Conservation (phyloP, 2,797 vertebrate species). For the Coracias cyanogaster region DNA sequence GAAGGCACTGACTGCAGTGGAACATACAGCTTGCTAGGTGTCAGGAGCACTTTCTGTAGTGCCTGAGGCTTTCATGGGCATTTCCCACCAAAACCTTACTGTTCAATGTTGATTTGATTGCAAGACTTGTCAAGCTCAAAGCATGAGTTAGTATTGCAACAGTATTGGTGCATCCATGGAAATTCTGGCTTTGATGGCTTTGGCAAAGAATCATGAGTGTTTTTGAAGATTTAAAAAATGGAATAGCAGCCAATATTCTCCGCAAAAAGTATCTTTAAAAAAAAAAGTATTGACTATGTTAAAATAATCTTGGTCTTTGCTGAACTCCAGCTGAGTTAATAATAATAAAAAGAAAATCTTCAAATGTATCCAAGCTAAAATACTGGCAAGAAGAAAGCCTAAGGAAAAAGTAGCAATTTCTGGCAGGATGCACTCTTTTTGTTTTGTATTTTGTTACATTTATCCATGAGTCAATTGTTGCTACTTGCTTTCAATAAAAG, state of each 20-base stretch:
- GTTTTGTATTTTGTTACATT: background rate
- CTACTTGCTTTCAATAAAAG: background rate
- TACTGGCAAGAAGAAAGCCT: background rate
- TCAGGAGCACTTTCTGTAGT: background rate
- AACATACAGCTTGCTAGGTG: background rate
- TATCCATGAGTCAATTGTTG: background rate
- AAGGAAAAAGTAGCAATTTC: background rate
- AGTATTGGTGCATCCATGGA: background rate
- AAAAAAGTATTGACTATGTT: background rate
- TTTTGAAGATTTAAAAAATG: conserved; percentile 13
- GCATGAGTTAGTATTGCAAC: background rate
- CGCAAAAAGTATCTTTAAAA: background rate
- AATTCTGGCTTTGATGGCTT: background rate
- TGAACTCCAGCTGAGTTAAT: background rate
- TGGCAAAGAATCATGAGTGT: background rate
- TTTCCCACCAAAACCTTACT: background rate
- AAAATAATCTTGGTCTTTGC: background rate
- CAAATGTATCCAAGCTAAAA: background rate
- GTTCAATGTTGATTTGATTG: background rate
- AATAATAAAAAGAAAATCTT: background rate
- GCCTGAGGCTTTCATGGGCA: background rate
- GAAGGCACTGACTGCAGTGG: background rate
- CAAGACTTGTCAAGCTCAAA: background rate
- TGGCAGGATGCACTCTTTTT: background rate
- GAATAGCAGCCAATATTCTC: conserved; percentile 7